A percentile compares a stretch with the other conserved stretches of the same genome.
These are phyloP conservation scores for Sebastes itinus DNA, from an alignment of 2,797 vertebrate species.

Conservation along the genomic window DNA sequence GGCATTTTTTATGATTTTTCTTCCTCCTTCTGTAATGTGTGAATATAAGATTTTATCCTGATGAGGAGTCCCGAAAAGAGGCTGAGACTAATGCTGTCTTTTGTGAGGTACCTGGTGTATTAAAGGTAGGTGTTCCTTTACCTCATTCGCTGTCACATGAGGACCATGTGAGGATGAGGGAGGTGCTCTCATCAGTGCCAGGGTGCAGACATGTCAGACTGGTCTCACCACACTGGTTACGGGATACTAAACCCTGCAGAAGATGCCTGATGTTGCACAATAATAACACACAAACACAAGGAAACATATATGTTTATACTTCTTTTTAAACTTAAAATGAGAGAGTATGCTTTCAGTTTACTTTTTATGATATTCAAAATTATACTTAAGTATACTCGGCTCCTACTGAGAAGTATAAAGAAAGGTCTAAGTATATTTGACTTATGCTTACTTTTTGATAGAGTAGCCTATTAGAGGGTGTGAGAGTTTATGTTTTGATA, in stretches of 20 bases:
- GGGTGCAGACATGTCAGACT: slow-evolving; percentile 44
- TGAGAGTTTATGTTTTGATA: no score
- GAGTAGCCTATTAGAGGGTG: no score
- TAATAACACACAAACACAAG: no score
- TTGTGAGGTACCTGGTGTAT: not conserved
- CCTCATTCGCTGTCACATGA: slow-evolving; percentile 23
- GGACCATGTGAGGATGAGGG: not conserved
- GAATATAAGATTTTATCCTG: not conserved
- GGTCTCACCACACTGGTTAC: slow-evolving; percentile 20
- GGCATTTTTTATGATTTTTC: slow-evolving; percentile 75
- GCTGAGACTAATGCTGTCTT: not conserved
- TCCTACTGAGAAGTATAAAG: no score
- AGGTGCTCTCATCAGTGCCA: not conserved
- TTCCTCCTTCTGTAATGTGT: not conserved
- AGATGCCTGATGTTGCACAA: not conserved
- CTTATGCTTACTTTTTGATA: no score
- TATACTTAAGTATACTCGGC: no score
- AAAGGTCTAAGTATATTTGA: no score
- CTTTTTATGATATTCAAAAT: no score
- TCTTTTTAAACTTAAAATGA: no score
- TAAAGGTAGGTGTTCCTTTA: slow-evolving; percentile 6
- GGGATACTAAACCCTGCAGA: not conserved
- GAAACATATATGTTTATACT: not conserved
- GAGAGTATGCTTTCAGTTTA: no score
- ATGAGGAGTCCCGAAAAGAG: not conserved